Evolutionary conservation across 2,888 invertebrate genomes (phyloP).

Genomic region (Mesorhabditis belari): DNA sequence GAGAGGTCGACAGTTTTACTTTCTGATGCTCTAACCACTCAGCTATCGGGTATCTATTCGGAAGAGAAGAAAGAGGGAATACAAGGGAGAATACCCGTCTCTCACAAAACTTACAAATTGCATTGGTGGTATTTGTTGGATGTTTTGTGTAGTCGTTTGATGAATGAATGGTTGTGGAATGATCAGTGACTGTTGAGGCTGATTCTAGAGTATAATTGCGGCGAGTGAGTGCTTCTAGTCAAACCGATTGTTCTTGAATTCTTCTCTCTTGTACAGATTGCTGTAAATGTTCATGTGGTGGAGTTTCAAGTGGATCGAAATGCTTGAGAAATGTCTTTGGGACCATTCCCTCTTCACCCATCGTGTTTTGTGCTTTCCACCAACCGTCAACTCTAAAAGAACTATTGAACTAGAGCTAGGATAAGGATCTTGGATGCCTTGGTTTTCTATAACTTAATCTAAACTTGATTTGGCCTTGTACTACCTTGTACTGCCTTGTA

Average conservation of each 20-base stretch:
- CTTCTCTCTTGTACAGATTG: not conserved
- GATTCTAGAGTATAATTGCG: slow-evolving; percentile 1
- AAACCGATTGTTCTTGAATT: slow-evolving; percentile 1
- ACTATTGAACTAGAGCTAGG: not conserved
- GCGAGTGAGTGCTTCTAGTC: slow-evolving; percentile 1
- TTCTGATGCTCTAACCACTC: too few species aligned
- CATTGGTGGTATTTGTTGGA: too few species aligned
- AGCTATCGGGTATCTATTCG: too few species aligned
- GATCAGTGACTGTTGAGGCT: slow-evolving; percentile 9
- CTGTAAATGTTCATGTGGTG: not conserved
- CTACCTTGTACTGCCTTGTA: too few species aligned
- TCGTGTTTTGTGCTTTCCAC: slow-evolving; percentile 28
- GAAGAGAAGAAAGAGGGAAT: too few species aligned
- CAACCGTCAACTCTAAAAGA: slow-evolving; percentile 26
- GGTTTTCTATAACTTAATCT: too few species aligned
- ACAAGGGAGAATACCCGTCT: too few species aligned
- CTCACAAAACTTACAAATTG: too few species aligned
- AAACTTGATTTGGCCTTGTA: too few species aligned
- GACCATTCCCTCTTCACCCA: slow-evolving; percentile 23
- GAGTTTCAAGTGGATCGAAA: slow-evolving; percentile 1
- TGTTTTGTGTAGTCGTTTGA: slow-evolving; percentile 2
- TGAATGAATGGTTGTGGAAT: slow-evolving; percentile 12
- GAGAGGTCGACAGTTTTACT: too few species aligned
- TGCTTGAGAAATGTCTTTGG: slow-evolving; percentile 29
- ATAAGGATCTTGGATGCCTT: too few species aligned